Evolutionary conservation across 2,113 vertebrate species (phyloP), one percentile per base, ranked within the genome.

Genomic region (Ariopsis seemanni): DNA sequence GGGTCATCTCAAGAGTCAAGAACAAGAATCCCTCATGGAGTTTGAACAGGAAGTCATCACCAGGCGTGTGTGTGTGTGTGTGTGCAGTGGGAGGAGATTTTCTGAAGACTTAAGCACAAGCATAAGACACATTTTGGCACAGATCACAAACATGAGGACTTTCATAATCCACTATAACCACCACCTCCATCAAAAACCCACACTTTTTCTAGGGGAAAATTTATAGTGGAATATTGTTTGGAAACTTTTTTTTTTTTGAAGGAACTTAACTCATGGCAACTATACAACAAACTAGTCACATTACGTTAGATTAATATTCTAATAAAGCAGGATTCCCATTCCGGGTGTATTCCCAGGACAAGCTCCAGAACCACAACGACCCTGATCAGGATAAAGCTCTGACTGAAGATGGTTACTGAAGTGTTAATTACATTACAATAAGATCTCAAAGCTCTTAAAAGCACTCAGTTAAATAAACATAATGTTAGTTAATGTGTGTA

Each of bases 1-100:
- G 92, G 94, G 91, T 95, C 94, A 94, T 92, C 91, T 91, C 86
- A 92, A 92, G 93, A 94, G 92, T 93, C 92, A 94, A 94, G 93
- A 93, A 93, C 92, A 92, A 92, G 93, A 93, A 93, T 94, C 93
- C 93, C 93, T 92, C 62, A 53, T 71, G 62, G 90, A 89, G 87
- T 91, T 91, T 88, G 85, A 91, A 92, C 92, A 95, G 94, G 94
- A 95, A 94, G 92, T 93, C 74, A 93, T 94, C 79, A 82, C 90
- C 86, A 91, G 87, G 88, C 88, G 57, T 78, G 20, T 60, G 50
- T 82, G 65, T 87, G 53, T 60, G 53, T 34, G 77, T 34, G 78
- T 79, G 78, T 60, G 78, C 14, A 77, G 57, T 50, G 82, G 72
- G 58, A 87, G 81, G 81, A 83, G 12, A 82, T 27, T 58, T 83